Conservation (phyloP, 2,797 vertebrate species). For the Galagoides demidoff region DNA sequence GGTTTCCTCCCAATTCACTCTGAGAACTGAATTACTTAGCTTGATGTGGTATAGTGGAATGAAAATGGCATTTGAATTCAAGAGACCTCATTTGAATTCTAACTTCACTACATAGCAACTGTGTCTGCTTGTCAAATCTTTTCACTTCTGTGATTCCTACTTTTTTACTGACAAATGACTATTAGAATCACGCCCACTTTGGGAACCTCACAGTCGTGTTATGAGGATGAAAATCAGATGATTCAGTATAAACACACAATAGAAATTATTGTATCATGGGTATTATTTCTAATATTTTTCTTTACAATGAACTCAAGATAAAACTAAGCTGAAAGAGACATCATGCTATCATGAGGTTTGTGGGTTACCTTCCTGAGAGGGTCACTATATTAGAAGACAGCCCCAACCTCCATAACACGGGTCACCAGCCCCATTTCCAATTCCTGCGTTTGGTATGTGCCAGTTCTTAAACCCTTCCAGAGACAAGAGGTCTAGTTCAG, state of each 20-base stretch:
- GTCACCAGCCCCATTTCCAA: neutral
- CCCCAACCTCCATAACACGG: neutral
- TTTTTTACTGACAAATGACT: neutral
- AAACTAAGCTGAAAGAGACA: neutral
- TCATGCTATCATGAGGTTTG: accelerated
- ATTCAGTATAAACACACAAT: neutral
- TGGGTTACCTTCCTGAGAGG: neutral
- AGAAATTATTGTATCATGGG: neutral
- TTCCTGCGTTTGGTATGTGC: neutral
- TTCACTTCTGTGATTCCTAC: conserved; percentile 28
- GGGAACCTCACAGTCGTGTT: neutral
- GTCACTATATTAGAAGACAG: neutral
- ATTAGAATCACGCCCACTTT: neutral
- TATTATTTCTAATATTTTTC: neutral
- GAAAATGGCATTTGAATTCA: conserved; percentile 66
- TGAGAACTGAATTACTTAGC: conserved; percentile 73
- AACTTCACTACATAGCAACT: conserved; percentile 1
- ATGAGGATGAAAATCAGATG: neutral
- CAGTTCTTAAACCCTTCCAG: neutral
- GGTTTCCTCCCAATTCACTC: conserved; percentile 70
- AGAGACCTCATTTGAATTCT: conserved; percentile 57
- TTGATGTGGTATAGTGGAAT: conserved; percentile 48
- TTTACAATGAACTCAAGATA: neutral
- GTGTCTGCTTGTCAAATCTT: conserved; percentile 42
- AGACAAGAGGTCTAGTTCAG: neutral